A percentile compares a stretch with the other conserved stretches of the same genome.
These are phyloP conservation scores for Gasteruption jaculator DNA, from an alignment of 2,888 invertebrate genomes.

Conservation along the genomic window DNA sequence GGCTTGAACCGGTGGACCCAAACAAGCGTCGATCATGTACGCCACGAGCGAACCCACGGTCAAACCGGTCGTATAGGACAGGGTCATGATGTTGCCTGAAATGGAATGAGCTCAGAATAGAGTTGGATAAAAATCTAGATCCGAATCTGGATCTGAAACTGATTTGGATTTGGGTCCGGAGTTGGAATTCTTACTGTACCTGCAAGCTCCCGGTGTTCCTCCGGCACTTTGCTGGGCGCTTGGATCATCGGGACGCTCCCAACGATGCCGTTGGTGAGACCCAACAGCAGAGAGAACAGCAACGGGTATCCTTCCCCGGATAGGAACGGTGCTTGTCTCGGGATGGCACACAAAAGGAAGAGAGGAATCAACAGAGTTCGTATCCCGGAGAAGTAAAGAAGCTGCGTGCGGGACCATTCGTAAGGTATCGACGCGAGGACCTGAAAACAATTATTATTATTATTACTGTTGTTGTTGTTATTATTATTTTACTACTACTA, in stretches of 20 bases:
- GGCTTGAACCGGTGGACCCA: conserved; percentile 43
- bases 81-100: conserved; percentile 87
- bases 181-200: conserved; percentile 54
- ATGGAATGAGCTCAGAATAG: too few species aligned
- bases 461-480: too few species aligned
- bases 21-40: conserved; percentile 64
- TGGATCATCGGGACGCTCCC: conserved; percentile 92
- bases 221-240: conserved; percentile 81
- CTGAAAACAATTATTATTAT: conserved; percentile 51
- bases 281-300: conserved; percentile 65
- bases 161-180: background rate
- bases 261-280: conserved; percentile 81
- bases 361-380: conserved; percentile 76
- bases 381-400: conserved; percentile 70
- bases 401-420: conserved; percentile 77
- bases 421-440: conserved; percentile 75
- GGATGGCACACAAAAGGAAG: conserved; percentile 76
- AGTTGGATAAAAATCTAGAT: conserved; percentile 4
- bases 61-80: conserved; percentile 84
- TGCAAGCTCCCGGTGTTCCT: conserved; percentile 81
- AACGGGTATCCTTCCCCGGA: conserved; percentile 63
- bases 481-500: too few species aligned
- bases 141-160: conserved; percentile 5
- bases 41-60: conserved; percentile 81
- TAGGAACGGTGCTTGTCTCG: conserved; percentile 70